These are phyloP conservation scores for Diglossa cyanea DNA, from an alignment of 2,797 vertebrate genomes.

Conservation along the genomic window DNA sequence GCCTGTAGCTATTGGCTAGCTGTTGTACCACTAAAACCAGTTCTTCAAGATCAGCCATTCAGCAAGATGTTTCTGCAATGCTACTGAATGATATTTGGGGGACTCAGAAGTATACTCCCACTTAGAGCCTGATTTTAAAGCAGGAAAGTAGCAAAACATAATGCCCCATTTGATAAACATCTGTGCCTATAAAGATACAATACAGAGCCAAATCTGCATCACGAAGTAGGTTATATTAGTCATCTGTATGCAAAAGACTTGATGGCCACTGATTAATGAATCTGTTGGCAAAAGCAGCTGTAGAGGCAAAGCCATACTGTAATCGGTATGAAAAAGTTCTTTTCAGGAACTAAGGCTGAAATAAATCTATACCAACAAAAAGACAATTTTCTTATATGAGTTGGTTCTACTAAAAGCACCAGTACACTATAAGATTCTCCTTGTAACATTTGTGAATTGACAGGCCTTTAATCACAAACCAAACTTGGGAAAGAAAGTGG, in stretches of 20 bases:
- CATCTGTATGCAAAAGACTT: not conserved
- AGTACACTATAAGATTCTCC: not conserved
- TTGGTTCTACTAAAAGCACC: not conserved
- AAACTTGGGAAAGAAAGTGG: not conserved
- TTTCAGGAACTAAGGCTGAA: not conserved
- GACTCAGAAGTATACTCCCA: not conserved
- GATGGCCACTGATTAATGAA: not conserved
- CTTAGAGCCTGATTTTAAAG: not conserved
- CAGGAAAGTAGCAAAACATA: not conserved
- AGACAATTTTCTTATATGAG: not conserved
- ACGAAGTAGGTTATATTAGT: not conserved
- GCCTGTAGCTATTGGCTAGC: not conserved
- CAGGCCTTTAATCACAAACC: not conserved
- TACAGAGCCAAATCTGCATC: not conserved
- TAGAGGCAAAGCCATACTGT: not conserved
- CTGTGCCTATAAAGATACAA: not conserved
- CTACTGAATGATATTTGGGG: accelerated
- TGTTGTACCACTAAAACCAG: not conserved
- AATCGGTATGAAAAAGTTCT: not conserved
- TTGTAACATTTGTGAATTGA: not conserved
- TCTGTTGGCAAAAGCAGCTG: not conserved
- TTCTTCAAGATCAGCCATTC: not conserved
- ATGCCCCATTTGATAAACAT: not conserved
- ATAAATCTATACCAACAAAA: not conserved
- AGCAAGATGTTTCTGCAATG: not conserved